A percentile compares a stretch with the other conserved stretches of the same genome.
These are phyloP conservation scores for Hemibagrus guttatus DNA, from an alignment of 2,797 vertebrate species.

Conservation along the genomic window DNA sequence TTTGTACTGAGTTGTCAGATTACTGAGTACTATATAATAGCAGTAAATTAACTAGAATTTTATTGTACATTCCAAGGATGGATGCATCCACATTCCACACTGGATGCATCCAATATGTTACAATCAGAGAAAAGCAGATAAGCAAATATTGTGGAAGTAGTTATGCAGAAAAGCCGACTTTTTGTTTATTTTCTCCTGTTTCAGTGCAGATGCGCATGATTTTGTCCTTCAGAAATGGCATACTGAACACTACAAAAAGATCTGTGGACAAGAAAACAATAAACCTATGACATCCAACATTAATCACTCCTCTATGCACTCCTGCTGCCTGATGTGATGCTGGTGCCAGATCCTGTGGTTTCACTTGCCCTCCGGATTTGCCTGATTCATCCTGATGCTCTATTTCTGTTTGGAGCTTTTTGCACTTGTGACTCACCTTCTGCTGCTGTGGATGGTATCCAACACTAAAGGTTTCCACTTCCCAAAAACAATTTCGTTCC, in stretches of 20 bases:
- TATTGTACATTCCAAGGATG: not conserved
- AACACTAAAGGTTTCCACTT: constrained; percentile 10
- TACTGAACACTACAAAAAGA: not conserved
- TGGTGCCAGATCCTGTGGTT: constrained; percentile 13
- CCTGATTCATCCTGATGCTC: constrained; percentile 24
- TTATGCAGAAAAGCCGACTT: not conserved
- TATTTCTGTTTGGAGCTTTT: not conserved
- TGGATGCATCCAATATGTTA: not conserved
- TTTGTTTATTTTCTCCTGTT: not conserved
- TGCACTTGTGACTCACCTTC: constrained; percentile 17
- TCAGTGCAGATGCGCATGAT: not conserved
- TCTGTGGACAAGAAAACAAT: constrained; percentile 17
- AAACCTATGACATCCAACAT: not conserved
- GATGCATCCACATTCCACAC: not conserved
- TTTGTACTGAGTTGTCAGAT: not conserved
- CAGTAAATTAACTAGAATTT: not conserved
- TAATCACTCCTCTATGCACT: constrained; percentile 3
- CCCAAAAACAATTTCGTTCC: not conserved
- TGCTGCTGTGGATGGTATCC: constrained; percentile 10
- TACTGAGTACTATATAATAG: not conserved
- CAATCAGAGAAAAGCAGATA: not conserved
- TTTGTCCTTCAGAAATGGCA: not conserved
- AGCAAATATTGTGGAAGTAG: not conserved
- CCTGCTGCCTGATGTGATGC: constrained; percentile 25
- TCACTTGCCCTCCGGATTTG: not conserved